A percentile compares a stretch with the other conserved stretches of the same genome.
Evolutionary conservation across 2,797 vertebrate genomes (phyloP).

Genomic region (Gallinago solitaria): DNA sequence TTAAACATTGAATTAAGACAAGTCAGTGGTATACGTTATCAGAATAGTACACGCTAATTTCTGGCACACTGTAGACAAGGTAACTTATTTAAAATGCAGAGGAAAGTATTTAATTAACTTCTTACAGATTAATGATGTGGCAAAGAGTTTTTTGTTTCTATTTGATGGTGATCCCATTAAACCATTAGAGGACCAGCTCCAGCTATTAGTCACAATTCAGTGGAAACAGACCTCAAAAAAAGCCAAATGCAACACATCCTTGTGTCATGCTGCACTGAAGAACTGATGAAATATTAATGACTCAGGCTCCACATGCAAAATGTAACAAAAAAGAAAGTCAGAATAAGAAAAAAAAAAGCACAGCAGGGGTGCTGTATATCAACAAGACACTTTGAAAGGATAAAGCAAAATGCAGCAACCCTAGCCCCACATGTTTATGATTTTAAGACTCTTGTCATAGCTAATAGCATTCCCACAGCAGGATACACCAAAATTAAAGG

Average conservation of each 20-base stretch:
- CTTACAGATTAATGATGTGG: constrained; percentile 70
- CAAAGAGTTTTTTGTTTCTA: constrained; percentile 67
- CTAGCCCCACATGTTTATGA: constrained; percentile 39
- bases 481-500: constrained; percentile 56
- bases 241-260: constrained; percentile 32
- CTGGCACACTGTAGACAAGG: background rate
- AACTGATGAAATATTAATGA: constrained; percentile 78
- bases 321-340: constrained; percentile 43
- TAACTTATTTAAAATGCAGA: constrained; percentile 58
- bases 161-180: constrained; percentile 52
- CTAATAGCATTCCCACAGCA: constrained; percentile 64
- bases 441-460: constrained; percentile 65
- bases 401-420: constrained; percentile 52
- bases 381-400: constrained; percentile 52
- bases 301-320: constrained; percentile 63
- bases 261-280: constrained; percentile 53
- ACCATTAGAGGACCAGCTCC: constrained; percentile 18
- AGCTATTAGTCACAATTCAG: constrained; percentile 67
- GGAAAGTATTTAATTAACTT: constrained; percentile 69
- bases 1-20: constrained; percentile 44
- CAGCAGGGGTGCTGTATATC: constrained; percentile 45
- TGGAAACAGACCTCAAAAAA: constrained; percentile 33
- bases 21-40: constrained; percentile 13
- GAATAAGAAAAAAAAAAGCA: constrained; percentile 29
- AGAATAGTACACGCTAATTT: constrained; percentile 40